A percentile compares a stretch with the other conserved stretches of the same genome.
These are phyloP conservation scores for Mimumesa dahlbomi DNA, from an alignment of 2,888 invertebrate genomes.

Conservation along the genomic window DNA sequence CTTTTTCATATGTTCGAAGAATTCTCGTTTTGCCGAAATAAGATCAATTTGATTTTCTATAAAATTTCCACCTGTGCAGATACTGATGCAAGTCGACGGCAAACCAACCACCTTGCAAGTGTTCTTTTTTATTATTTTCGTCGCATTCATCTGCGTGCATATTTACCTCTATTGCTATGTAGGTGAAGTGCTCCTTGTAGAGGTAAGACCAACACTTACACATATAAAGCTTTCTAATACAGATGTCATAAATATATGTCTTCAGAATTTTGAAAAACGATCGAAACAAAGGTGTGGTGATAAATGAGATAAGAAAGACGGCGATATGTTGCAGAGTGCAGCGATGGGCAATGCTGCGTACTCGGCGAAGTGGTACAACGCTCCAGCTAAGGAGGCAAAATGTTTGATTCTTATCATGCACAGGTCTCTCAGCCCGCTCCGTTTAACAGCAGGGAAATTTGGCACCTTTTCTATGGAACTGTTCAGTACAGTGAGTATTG, in stretches of 20 bases:
- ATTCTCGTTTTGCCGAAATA: no score
- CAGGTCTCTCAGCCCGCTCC: slow-evolving; percentile 60
- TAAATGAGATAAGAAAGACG: background rate
- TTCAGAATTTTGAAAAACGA: background rate
- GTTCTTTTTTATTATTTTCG: slow-evolving; percentile 46
- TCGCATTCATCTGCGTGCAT: slow-evolving; percentile 40
- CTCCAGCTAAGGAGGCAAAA: slow-evolving; percentile 42
- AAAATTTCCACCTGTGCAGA: slow-evolving; percentile 8
- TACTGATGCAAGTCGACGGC: background rate
- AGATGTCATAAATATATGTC: background rate
- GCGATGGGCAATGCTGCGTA: slow-evolving; percentile 59
- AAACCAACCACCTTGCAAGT: slow-evolving; percentile 38
- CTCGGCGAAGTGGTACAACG: slow-evolving; percentile 63
- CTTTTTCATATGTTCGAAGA: no score
- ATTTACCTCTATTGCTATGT: slow-evolving; percentile 66
- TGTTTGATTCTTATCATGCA: slow-evolving; percentile 55
- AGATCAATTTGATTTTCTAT: no score
- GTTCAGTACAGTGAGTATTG: slow-evolving; percentile 60
- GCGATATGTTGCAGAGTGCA: slow-evolving; percentile 52
- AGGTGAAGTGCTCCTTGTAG: slow-evolving; percentile 57
- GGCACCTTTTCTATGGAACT: slow-evolving; percentile 62
- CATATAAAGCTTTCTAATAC: no score
- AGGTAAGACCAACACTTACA: slow-evolving; percentile 34
- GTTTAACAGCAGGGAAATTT: slow-evolving; percentile 70
- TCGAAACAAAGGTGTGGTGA: no score